Percentiles rank a stretch among this genome's conserved stretches.
Evolutionary conservation across 2,797 vertebrate species (phyloP).

Genomic region (Anabas testudineus): DNA sequence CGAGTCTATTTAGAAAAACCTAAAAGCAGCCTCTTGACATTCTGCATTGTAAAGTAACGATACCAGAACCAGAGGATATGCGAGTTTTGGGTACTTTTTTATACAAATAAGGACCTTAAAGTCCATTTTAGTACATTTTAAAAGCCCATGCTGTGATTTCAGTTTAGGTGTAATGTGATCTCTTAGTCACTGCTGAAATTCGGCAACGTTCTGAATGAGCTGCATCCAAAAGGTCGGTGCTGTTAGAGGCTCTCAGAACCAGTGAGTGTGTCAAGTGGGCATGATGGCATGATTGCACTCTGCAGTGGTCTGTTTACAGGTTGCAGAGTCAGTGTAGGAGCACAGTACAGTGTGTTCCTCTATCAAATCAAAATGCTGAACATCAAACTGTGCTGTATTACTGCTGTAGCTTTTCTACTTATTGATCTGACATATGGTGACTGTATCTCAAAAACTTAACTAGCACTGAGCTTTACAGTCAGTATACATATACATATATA

Average conservation of each 20-base stretch:
- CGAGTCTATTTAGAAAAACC: neutral
- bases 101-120: neutral
- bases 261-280: no score
- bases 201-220: neutral
- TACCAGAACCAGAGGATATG: neutral
- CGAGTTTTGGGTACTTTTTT: neutral
- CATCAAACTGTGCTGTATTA: neutral
- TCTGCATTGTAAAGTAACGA: no score
- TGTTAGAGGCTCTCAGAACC: no score
- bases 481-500: no score
- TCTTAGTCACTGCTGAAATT: neutral
- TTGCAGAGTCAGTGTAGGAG: neutral
- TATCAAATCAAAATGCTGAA: no score
- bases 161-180: neutral
- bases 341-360: neutral
- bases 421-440: neutral
- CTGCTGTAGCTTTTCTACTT: neutral
- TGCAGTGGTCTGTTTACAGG: neutral
- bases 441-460: no score
- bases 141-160: neutral
- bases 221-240: neutral
- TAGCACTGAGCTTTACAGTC: neutral
- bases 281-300: no score
- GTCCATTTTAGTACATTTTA: neutral
- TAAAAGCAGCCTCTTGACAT: neutral